These are phyloP conservation scores for Cuniculus paca DNA, from an alignment of 2,797 vertebrate genomes.

Conservation along the genomic window DNA sequence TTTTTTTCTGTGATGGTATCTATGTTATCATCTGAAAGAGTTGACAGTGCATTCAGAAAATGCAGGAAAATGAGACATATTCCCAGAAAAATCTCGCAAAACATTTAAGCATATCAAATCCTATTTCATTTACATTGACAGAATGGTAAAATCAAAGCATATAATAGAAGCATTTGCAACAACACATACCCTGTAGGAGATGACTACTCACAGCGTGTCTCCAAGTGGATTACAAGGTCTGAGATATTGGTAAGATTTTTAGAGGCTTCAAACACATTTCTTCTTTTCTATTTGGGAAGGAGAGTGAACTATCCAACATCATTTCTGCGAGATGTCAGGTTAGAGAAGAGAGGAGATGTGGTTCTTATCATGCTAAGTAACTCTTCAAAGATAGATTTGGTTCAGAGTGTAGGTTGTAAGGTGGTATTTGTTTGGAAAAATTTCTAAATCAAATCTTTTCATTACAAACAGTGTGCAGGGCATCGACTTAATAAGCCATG, in stretches of 20 bases:
- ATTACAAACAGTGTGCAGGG: constrained; percentile 41
- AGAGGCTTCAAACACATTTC: neutral
- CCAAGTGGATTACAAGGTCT: neutral
- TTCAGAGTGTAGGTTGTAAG: neutral
- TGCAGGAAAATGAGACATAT: neutral
- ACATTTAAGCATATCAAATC: neutral
- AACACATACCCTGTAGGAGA: constrained; percentile 16
- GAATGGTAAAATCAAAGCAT: neutral
- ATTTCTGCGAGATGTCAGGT: neutral
- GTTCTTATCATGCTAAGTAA: neutral
- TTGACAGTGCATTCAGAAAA: neutral
- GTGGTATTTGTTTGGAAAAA: constrained; percentile 6
- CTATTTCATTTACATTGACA: neutral
- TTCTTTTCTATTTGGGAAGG: neutral
- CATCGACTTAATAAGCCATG: neutral
- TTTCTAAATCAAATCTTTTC: constrained; percentile 29
- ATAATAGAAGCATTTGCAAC: neutral
- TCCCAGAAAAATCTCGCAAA: neutral
- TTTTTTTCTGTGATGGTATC: neutral
- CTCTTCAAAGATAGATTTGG: neutral
- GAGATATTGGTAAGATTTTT: constrained; percentile 16
- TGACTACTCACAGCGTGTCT: neutral
- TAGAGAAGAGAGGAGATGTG: neutral
- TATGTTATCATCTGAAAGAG: neutral
- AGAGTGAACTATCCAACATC: neutral